phyloP scores from a whole-genome alignment of 92 coral and sea anemone genomes.

The Montipora capitata region DNA sequence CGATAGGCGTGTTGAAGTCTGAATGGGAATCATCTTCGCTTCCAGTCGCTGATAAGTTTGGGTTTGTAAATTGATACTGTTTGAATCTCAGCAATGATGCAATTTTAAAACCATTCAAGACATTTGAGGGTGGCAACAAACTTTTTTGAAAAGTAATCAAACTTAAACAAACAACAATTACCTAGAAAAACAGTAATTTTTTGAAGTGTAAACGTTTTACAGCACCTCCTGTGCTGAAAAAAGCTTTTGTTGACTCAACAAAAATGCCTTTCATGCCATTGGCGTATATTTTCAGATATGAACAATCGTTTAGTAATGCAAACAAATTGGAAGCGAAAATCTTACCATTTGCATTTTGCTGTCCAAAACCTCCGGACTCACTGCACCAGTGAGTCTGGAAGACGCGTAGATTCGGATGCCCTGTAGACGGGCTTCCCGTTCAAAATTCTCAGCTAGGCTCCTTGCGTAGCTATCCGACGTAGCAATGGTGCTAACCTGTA shows the following conservation, averaged over 20 bases:
- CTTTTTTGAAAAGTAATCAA: conserved; percentile 13
- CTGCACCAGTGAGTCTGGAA: conserved; percentile 80
- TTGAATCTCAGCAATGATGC: conserved; percentile 13
- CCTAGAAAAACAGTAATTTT: conserved; percentile 19
- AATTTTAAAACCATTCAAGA: conserved; percentile 32
- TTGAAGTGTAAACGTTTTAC: conserved; percentile 23
- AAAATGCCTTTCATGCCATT: neutral
- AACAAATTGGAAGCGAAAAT: neutral
- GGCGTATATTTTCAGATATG: neutral
- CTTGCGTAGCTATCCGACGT: conserved; percentile 86
- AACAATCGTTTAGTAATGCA: conserved; percentile 2
- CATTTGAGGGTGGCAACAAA: conserved; percentile 52
- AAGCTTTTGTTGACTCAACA: neutral
- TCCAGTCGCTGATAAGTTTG: conserved; percentile 32
- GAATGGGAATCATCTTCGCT: neutral
- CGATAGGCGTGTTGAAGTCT: conserved; percentile 26
- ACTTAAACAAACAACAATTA: conserved; percentile 47
- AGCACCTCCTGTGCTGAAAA: conserved; percentile 16
- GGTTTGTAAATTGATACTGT: neutral
- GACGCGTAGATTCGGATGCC: conserved; percentile 92
- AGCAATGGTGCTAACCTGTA: conserved; percentile 92
- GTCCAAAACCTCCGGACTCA: conserved; percentile 80
- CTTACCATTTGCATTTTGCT: conserved; percentile 94
- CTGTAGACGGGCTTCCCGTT: conserved; percentile 83
- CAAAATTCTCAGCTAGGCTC: conserved; percentile 86